Conservation (phyloP, 2,797 vertebrate species). For the Enteromius mattozi region DNA sequence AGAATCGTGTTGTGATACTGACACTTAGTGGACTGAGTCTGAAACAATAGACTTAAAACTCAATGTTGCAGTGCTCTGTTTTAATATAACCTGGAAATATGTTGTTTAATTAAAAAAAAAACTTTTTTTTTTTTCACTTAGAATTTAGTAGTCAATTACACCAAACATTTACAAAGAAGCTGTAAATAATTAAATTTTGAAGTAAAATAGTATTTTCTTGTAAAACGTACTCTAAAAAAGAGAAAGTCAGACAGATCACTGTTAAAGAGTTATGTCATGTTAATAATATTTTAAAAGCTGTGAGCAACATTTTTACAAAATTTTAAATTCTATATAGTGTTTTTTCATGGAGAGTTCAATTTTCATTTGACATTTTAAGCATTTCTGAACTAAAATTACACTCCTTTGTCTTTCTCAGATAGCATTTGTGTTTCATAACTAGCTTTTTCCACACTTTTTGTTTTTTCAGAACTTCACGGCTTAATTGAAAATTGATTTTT, state of each 20-base stretch:
- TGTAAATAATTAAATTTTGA: too few relatives aligned
- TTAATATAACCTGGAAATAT: background rate
- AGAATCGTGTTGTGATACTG: constrained; percentile 70
- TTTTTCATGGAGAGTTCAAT: background rate
- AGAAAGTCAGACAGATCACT: background rate
- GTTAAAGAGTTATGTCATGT: background rate
- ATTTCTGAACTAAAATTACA: background rate
- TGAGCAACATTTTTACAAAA: background rate
- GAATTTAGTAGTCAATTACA: too few relatives aligned
- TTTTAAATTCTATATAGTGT: background rate
- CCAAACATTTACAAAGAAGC: too few relatives aligned
- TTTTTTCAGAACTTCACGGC: background rate
- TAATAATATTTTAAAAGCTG: background rate
- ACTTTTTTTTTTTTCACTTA: too few relatives aligned
- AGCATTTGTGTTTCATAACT: background rate
- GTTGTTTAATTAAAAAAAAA: background rate
- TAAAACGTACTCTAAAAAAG: too few relatives aligned
- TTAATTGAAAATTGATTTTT: background rate
- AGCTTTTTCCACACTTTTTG: background rate
- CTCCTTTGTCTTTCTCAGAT: background rate
- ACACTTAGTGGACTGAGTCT: constrained; percentile 72
- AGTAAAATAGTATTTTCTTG: too few relatives aligned
- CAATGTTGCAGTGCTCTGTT: too few relatives aligned
- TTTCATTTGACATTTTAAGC: background rate
- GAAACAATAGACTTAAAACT: constrained; percentile 54